Conservation (phyloP, 2,113 vertebrate species). For the Blennius ocellaris region DNA sequence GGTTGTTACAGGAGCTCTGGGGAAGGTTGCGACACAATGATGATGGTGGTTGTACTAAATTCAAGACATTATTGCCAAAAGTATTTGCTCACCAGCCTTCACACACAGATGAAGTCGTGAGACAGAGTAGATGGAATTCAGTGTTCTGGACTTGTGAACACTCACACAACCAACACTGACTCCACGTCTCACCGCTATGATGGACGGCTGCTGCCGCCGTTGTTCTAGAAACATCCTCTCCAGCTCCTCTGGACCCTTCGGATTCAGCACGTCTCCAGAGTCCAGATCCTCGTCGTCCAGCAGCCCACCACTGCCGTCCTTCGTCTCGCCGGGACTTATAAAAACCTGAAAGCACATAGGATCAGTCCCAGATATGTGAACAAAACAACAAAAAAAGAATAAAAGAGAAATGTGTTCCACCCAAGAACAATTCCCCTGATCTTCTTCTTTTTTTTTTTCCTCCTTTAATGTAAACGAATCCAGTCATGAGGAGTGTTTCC, state of each 20-base stretch:
- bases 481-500: conserved; percentile 17
- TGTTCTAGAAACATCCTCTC: conserved; percentile 55
- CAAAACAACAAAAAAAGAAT: too few relatives aligned
- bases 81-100: too few relatives aligned
- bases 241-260: conserved; percentile 80
- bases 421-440: conserved; percentile 7
- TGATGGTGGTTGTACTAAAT: too few relatives aligned
- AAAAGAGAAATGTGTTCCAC: not conserved
- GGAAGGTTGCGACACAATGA: conserved; percentile 19
- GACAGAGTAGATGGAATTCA: conserved; percentile 20
- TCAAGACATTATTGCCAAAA: too few relatives aligned
- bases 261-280: conserved; percentile 86
- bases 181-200: conserved; percentile 64
- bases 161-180: not conserved
- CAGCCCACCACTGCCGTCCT: conserved; percentile 87
- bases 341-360: conserved; percentile 84
- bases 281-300: conserved; percentile 88
- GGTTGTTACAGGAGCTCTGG: conserved; percentile 3
- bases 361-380: not conserved
- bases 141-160: conserved; percentile 21
- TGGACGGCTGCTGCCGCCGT: conserved; percentile 15
- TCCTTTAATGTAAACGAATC: not conserved
- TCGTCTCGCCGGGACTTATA: conserved; percentile 83
- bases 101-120: too few relatives aligned
- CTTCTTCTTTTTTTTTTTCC: not conserved